These are phyloP conservation scores for Coenonympha glycerion DNA, from an alignment of 2,888 invertebrate species.

Conservation along the genomic window DNA sequence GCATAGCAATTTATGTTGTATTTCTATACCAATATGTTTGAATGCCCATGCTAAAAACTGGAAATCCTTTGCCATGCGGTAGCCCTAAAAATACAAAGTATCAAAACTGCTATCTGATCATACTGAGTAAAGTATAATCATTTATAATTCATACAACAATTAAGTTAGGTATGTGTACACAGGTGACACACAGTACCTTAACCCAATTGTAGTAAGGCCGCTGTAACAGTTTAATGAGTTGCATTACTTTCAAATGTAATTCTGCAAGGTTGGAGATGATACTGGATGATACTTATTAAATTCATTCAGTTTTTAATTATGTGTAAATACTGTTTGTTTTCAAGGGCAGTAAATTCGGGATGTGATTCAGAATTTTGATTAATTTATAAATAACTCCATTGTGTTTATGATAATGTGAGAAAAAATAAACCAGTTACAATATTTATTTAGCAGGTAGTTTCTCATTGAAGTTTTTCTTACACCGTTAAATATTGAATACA, in stretches of 20 bases:
- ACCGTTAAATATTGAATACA: not conserved
- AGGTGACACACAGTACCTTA: constrained; percentile 18
- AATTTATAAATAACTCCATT: not conserved
- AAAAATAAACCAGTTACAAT: not conserved
- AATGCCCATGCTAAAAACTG: too few relatives aligned
- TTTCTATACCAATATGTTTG: too few relatives aligned
- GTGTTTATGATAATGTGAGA: not conserved
- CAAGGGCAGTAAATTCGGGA: not conserved
- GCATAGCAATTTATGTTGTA: too few relatives aligned
- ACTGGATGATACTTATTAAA: too few relatives aligned
- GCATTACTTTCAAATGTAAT: constrained; percentile 18
- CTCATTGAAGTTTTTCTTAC: not conserved
- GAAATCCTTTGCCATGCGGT: too few relatives aligned
- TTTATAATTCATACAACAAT: constrained; percentile 7
- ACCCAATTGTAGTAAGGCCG: constrained; percentile 20
- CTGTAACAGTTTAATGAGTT: constrained; percentile 11
- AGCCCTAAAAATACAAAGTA: too few relatives aligned
- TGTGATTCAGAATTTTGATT: not conserved
- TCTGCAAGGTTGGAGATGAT: constrained; percentile 21
- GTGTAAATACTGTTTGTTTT: not conserved
- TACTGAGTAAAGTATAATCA: not conserved
- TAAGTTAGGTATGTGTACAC: not conserved
- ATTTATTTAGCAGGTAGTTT: not conserved
- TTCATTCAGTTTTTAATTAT: too few relatives aligned
- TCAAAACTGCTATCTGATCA: too few relatives aligned